These are phyloP conservation scores for Glaucidium brasilianum DNA, from an alignment of 2,113 vertebrate species.

Conservation along the genomic window DNA sequence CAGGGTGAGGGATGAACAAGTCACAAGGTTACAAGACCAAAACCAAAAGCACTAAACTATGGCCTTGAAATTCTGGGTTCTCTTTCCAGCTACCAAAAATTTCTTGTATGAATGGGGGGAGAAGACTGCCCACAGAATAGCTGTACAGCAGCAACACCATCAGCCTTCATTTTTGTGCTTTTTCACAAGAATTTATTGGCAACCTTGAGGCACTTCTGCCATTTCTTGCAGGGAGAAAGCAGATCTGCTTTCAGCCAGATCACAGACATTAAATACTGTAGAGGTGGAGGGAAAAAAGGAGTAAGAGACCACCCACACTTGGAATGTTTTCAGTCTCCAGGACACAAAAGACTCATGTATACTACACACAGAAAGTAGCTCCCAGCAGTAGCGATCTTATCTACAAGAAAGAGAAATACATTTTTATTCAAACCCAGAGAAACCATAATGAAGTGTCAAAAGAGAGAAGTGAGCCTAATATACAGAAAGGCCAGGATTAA, in stretches of 20 bases:
- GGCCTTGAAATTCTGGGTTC: not conserved
- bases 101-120: not conserved
- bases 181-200: not conserved
- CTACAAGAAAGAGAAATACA: not conserved
- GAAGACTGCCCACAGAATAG: not conserved
- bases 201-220: not conserved
- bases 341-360: not conserved
- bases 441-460: not conserved
- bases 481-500: not conserved
- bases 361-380: not conserved
- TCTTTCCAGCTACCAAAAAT: not conserved
- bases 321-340: slow-evolving; percentile 30
- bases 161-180: not conserved
- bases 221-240: not conserved
- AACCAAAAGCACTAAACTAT: not conserved
- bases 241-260: not conserved
- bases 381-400: slow-evolving; percentile 42
- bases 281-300: not conserved
- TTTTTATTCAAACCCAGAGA: slow-evolving; percentile 47
- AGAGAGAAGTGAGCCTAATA: not conserved
- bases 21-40: not conserved
- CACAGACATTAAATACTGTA: not conserved
- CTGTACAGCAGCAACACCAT: not conserved
- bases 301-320: not conserved
- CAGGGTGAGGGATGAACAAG: not conserved